Conservation (phyloP, 2,113 vertebrate species). For the Onychostoma macrolepis region DNA sequence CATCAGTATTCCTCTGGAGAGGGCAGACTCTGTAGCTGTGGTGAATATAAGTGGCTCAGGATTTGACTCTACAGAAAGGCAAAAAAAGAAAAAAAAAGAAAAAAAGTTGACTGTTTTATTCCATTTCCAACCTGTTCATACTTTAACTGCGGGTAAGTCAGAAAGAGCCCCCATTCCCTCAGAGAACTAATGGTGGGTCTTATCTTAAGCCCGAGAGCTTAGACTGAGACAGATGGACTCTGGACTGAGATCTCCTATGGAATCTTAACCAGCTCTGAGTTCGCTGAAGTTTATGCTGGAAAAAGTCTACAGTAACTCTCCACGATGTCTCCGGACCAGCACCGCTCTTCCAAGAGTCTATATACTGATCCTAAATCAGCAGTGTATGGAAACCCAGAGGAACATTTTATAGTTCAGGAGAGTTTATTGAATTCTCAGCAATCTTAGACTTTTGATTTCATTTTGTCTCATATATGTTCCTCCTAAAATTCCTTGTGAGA, state of each 20-base stretch:
- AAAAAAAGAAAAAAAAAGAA: not conserved
- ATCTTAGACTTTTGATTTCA: not conserved
- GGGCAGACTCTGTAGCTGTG: constrained; percentile 8
- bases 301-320: not conserved
- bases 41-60: constrained; percentile 42
- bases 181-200: not conserved
- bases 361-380: constrained; percentile 4
- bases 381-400: not conserved
- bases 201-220: constrained; percentile 6
- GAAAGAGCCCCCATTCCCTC: not conserved
- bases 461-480: not conserved
- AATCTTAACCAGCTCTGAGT: constrained; percentile 29
- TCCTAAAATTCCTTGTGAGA: not conserved
- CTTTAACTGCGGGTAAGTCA: not conserved
- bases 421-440: not conserved
- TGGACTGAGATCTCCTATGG: not conserved
- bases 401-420: not conserved
- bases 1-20: constrained; percentile 49
- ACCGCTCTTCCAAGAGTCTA: not conserved
- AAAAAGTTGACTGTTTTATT: not conserved
- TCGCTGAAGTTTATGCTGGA: constrained; percentile 7
- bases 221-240: constrained; percentile 12
- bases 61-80: constrained; percentile 34
- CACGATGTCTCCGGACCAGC: not conserved
- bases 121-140: not conserved